Percentiles rank a stretch among this genome's conserved stretches.
Conservation (phyloP, 2,888 invertebrate species). For the Cantharis nigra region DNA sequence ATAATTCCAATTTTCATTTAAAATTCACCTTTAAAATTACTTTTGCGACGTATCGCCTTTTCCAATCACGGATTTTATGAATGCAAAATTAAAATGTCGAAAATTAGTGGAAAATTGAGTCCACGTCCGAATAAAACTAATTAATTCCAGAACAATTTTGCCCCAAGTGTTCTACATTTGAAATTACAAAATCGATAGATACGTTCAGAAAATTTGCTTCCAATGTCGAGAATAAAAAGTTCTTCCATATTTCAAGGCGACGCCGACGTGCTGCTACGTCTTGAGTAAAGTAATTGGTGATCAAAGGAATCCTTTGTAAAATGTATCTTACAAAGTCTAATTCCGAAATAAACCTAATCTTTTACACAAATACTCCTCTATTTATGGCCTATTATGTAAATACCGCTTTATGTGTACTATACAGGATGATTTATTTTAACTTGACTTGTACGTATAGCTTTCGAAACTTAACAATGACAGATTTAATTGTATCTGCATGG, state of each 20-base stretch:
- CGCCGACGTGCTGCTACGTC: slow-evolving; percentile 9
- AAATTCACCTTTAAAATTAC: background rate
- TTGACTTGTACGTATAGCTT: background rate
- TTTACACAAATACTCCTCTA: slow-evolving; percentile 10
- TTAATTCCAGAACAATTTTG: background rate
- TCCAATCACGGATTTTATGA: background rate
- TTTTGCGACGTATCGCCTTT: background rate
- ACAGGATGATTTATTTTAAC: background rate
- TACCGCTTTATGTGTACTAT: background rate
- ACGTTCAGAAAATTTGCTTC: slow-evolving; percentile 9
- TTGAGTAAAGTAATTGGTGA: slow-evolving; percentile 32
- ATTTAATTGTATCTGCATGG: too few relatives aligned
- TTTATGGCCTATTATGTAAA: slow-evolving; percentile 7
- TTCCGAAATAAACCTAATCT: slow-evolving; percentile 14
- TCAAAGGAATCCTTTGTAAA: slow-evolving; percentile 33
- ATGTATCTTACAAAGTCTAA: slow-evolving; percentile 16
- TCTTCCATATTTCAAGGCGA: slow-evolving; percentile 18
- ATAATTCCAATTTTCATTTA: background rate
- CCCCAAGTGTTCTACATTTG: background rate
- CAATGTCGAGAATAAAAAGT: slow-evolving; percentile 9
- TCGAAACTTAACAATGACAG: background rate
- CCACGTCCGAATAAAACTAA: background rate
- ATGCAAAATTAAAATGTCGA: background rate
- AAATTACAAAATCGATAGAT: slow-evolving; percentile 8
- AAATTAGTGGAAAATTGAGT: background rate